Base-by-base conservation (phyloP, 92 coral and sea anemone genomes). In the Hydrozoanthus gracilis region DNA sequence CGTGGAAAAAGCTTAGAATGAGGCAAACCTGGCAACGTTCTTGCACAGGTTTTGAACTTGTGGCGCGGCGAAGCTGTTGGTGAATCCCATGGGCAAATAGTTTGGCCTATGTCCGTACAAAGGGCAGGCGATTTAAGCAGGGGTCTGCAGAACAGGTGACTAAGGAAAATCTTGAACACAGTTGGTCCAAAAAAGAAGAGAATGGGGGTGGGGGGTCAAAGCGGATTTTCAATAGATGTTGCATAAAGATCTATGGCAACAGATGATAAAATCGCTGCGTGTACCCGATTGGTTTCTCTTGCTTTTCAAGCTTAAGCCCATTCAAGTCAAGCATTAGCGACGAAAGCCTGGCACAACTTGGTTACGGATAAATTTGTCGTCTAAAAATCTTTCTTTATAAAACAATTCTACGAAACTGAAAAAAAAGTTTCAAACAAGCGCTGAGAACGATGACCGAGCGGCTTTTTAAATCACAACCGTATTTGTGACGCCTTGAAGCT, bases 1-100 rank as follows among this genome's bases (percentile, higher is more conserved):
- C 70, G 70, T 64, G 70, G 70, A 64, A 64, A 64, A 64, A 64
- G 6, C 70, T 39, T 64, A 64, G 16, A 64, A 35, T 56, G 62
- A 56, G 62, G 62, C 62, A 6, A 56, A 56, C 14, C 62, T 56
- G 62, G 62, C 62, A 56, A 56, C 62, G 15, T 56, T 56, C 62
- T 56, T 56, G 11, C 13, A 12, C 62, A 56, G 12, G 62, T 56
- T 56, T 9, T 56, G 12, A 56, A 56, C 8, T 56, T 56, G 62
- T 56, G 39, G 39, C 39, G 39, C 39, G 39, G 62, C 62, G 62
- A 56, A 56, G 62, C 62, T 56, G 12, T 14, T 56, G 62, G 62
- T n/a, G 62, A 56, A 56, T 56, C 62, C 62, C 62, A 3, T 56
- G 62, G 62, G 62, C 14, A 56, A 56, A n/a, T 56, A 56, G 8